Conservation (phyloP, 1,140 invertebrate genomes). For the Meloidogyne chitwoodi region DNA sequence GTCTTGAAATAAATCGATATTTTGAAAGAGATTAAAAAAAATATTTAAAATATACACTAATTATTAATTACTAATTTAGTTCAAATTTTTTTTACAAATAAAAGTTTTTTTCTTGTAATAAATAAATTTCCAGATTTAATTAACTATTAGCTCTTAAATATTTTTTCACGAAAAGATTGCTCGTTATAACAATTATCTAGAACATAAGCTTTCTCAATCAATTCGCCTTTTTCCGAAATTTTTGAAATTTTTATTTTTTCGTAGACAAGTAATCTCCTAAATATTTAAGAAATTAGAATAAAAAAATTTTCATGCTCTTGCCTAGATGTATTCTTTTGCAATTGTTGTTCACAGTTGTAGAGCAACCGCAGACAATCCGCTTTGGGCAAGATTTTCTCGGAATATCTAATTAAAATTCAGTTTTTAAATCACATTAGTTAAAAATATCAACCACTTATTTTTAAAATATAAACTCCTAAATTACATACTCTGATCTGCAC, state of each 20-base stretch:
- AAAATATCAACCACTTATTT: no score
- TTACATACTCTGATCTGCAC: conserved; percentile 60
- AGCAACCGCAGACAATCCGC: conserved; percentile 61
- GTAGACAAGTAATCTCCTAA: conserved; percentile 49
- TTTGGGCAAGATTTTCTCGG: conserved; percentile 60
- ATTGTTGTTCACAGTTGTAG: conserved; percentile 63
- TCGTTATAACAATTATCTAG: conserved; percentile 27
- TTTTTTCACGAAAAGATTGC: conserved; percentile 46
- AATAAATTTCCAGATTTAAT: no score
- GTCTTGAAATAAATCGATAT: no score
- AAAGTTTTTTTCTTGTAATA: no score
- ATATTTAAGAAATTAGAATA: conserved; percentile 4
- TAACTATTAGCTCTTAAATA: conserved; percentile 18
- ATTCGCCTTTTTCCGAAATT: background rate
- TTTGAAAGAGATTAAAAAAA: no score
- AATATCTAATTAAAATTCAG: conserved; percentile 57
- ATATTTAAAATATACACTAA: no score
- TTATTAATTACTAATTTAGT: no score
- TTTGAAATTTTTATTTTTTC: conserved; percentile 33
- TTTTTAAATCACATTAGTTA: background rate
- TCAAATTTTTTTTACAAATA: no score
- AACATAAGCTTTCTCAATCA: conserved; percentile 31
- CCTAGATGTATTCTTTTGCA: conserved; percentile 50
- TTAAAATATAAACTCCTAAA: no score
- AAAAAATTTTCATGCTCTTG: background rate